Base-by-base conservation (phyloP, 2,888 invertebrate species). In the Chloroclystis v-ata region DNA sequence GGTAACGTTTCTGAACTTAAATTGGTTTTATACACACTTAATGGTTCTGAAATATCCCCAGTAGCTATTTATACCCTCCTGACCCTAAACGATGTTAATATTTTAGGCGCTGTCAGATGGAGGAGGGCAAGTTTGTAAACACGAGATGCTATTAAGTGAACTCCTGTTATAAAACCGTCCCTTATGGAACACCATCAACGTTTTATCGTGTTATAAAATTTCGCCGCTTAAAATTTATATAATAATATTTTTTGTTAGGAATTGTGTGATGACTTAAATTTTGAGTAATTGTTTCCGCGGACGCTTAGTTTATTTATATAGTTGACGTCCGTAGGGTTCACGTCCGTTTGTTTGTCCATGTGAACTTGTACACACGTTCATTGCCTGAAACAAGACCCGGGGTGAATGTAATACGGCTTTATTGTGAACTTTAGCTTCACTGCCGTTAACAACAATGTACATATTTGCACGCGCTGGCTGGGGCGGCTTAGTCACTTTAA, bases 71-170 rank as follows among this genome's bases (percentile, higher is more conserved):
- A 60, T 62, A 55, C 57, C 53, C 42, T 52, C 50, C 32, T 53
- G 52, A 52, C 55, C 56, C 58, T 65, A 60, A 61, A 59, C 57
- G 59, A 66, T 61, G 60, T 62, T 65, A 61, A 65, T 68, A 65
- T 63, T 67, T 59, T 64, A 60, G 48, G 41, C 46, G 51, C 44
- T 59, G 56, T 59, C 54, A 56, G 63, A 59, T 59, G 54, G 66
- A 65, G 61, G 59, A 62, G 68, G 71, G 65, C 63, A 61, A 70
- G 69, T 75, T 72, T 67, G 70, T 77, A 78, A 75, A 75, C 69
- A 73, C 54, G 52, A 54, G 63, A 65, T 47, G 43, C 42, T 43
- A 46, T 50, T 46, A 46, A 50, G 29, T 46, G 46, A 43, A 43
- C 46, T 50, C 35, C 39, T 30, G 39, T 39, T 43, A 43, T 47